Conservation (phyloP, 2,113 vertebrate species). For the Petrocephalus microphthalmus region DNA sequence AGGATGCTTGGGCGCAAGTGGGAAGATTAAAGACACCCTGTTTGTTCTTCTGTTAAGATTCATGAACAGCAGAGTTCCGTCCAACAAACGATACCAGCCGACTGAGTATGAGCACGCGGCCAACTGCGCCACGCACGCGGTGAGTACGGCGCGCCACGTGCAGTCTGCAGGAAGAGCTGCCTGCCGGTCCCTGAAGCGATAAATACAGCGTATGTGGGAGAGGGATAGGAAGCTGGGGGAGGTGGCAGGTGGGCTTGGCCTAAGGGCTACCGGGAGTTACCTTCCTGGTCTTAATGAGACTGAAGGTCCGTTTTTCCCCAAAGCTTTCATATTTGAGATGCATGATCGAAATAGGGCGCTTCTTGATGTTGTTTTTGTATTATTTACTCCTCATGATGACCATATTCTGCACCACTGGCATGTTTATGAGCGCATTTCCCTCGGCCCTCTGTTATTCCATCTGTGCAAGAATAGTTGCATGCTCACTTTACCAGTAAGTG, state of each 20-base stretch:
- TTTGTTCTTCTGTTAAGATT: conserved; percentile 63
- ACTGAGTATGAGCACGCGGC: conserved; percentile 90
- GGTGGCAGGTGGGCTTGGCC: not conserved
- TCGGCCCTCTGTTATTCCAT: not conserved
- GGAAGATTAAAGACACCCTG: not conserved
- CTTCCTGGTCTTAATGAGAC: not conserved
- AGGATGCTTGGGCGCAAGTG: not conserved
- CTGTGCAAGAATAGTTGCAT: not conserved
- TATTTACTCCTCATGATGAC: not conserved
- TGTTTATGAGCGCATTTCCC: not conserved
- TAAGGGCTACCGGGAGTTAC: not conserved
- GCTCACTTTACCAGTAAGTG: not conserved
- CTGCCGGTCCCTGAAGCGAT: not conserved
- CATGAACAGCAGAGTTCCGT: conserved; percentile 88
- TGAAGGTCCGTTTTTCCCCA: not conserved
- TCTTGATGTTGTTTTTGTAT: not conserved
- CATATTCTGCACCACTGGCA: not conserved
- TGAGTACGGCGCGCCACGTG: conserved; percentile 53
- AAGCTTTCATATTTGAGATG: not conserved
- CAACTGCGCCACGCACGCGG: conserved; percentile 92
- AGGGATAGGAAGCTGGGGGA: not conserved
- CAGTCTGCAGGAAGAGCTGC: not conserved
- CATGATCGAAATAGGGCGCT: not conserved
- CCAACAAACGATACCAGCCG: conserved; percentile 88
- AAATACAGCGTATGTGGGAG: not conserved